phyloP scores from a whole-genome alignment of 2,113 vertebrate species.

The Prochilodus magdalenae region DNA sequence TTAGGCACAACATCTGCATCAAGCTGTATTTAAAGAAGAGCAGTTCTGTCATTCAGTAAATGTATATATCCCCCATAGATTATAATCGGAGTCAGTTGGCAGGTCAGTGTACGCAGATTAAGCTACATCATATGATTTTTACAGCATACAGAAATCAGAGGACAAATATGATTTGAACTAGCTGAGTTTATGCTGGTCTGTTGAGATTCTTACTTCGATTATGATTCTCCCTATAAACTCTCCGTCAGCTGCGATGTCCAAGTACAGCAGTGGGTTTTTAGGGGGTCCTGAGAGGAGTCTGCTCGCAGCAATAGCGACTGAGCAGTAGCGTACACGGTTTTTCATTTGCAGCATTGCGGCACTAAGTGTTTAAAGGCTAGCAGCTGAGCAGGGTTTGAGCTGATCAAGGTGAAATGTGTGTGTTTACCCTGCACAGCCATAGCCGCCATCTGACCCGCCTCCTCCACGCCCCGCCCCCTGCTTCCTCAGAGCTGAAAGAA shows the following conservation, averaged over 20 bases:
- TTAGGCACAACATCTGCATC: slow-evolving; percentile 90
- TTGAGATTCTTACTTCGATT: slow-evolving; percentile 80
- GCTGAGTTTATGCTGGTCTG: not conserved
- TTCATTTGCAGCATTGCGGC: slow-evolving; percentile 70
- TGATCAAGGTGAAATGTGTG: not conserved
- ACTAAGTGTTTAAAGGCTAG: slow-evolving; percentile 12
- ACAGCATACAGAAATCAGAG: no score
- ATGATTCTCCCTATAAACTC: slow-evolving; percentile 85
- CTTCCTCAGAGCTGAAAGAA: not conserved
- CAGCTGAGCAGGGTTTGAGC: not conserved
- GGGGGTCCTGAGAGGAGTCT: slow-evolving; percentile 62
- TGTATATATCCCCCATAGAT: not conserved
- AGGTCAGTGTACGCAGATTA: no score
- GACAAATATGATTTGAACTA: not conserved
- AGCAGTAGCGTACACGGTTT: slow-evolving; percentile 69
- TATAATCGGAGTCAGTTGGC: no score
- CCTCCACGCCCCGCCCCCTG: no score
- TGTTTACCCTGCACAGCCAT: not conserved
- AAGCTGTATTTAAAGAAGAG: slow-evolving; percentile 74
- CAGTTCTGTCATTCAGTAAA: not conserved
- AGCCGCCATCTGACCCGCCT: slow-evolving; percentile 7
- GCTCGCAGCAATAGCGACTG: slow-evolving; percentile 62
- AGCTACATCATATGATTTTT: no score
- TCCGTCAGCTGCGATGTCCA: slow-evolving; percentile 86
- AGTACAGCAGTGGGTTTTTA: slow-evolving; percentile 83